Evolutionary conservation across 2,888 invertebrate genomes (phyloP).

Genomic region (Eupeodes latifasciatus): DNA sequence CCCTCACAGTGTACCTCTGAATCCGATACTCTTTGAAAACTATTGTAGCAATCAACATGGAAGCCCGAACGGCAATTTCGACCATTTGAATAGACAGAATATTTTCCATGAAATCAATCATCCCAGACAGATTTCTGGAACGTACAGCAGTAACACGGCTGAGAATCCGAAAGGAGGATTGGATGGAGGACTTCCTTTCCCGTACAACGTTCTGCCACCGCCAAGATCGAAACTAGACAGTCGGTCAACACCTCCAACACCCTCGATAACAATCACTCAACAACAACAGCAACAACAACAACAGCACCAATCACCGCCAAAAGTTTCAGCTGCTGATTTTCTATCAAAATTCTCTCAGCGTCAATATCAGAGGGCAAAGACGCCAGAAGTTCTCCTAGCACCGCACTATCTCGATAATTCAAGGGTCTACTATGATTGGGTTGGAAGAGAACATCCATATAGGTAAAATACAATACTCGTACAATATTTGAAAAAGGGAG

Average conservation of each 20-base stretch:
- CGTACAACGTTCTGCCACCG: constrained; percentile 86
- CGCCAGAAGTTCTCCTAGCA: constrained; percentile 91
- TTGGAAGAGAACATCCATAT: constrained; percentile 81
- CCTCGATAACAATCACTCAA: constrained; percentile 73
- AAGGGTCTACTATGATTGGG: constrained; percentile 84
- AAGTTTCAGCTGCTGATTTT: constrained; percentile 54
- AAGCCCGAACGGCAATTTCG: constrained; percentile 84
- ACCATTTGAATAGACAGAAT: constrained; percentile 77
- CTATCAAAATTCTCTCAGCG: constrained; percentile 78
- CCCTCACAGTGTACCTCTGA: constrained; percentile 75
- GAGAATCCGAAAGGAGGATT: constrained; percentile 75
- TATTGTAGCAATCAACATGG: constrained; percentile 59
- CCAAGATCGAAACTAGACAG: constrained; percentile 86
- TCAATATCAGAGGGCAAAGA: constrained; percentile 86
- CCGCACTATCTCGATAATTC: constrained; percentile 87
- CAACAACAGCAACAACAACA: constrained; percentile 77
- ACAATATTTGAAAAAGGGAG: neutral
- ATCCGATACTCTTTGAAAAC: constrained; percentile 71
- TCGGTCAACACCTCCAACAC: constrained; percentile 77
- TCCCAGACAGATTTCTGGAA: constrained; percentile 78
- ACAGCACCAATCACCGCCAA: constrained; percentile 57
- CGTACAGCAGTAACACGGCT: constrained; percentile 76
- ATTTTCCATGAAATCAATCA: constrained; percentile 78
- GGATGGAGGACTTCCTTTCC: constrained; percentile 80
- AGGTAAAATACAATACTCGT: constrained; percentile 30